Percentiles rank a stretch among this genome's conserved stretches.
phyloP scores from a whole-genome alignment of 2,888 invertebrate genomes.

The Lycia hirtaria region DNA sequence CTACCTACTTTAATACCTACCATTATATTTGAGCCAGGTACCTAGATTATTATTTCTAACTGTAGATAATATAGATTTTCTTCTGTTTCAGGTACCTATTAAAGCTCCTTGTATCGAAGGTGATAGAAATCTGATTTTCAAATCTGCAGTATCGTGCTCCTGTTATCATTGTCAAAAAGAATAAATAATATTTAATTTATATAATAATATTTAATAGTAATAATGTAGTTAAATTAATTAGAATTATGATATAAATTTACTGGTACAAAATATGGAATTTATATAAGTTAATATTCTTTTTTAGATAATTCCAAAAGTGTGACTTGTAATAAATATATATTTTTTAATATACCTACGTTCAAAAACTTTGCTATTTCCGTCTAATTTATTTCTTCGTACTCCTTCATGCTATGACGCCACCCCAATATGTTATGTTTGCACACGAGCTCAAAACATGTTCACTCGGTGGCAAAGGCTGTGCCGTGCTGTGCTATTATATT shows the following conservation, averaged over 20 bases:
- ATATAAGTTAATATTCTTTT: neutral
- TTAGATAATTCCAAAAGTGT: constrained; percentile 48
- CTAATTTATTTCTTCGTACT: constrained; percentile 1
- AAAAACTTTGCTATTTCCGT: neutral
- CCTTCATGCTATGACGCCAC: no score
- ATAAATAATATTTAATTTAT: constrained; percentile 44
- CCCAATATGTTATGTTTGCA: no score
- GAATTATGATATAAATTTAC: neutral
- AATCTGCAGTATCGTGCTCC: constrained; percentile 92
- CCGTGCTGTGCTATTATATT: no score
- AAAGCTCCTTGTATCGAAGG: constrained; percentile 92
- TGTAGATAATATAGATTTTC: no score
- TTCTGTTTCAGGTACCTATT: constrained; percentile 87
- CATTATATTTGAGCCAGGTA: no score
- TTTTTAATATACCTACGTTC: neutral
- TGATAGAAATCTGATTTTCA: constrained; percentile 90
- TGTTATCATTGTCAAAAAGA: constrained; percentile 95
- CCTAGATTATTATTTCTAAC: no score
- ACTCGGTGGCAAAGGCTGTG: no score
- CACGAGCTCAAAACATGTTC: no score
- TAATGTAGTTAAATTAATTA: neutral
- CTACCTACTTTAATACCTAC: no score
- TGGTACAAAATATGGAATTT: neutral
- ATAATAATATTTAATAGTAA: neutral
- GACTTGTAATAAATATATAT: constrained; percentile 52